Evolutionary conservation across 1,140 invertebrate species (phyloP).

Genomic region (Drosophila burlai): DNA sequence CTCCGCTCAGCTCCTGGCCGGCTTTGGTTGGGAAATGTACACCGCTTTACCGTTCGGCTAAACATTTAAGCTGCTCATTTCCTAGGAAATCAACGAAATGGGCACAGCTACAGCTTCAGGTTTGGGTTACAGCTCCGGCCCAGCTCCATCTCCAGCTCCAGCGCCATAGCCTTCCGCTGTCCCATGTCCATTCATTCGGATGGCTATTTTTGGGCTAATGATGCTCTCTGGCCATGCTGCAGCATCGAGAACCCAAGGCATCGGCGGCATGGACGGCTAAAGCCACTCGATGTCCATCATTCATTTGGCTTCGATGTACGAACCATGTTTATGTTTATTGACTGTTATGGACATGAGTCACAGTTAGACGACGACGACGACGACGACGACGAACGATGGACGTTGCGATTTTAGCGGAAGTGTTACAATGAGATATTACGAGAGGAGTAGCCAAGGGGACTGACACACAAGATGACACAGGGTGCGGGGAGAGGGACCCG

Average conservation of each 20-base stretch:
- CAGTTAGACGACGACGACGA: slow-evolving; percentile 66
- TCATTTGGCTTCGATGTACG: slow-evolving; percentile 72
- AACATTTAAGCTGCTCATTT: slow-evolving; percentile 83
- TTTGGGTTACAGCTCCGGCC: slow-evolving; percentile 20
- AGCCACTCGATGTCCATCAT: slow-evolving; percentile 81
- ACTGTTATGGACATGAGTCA: slow-evolving; percentile 84
- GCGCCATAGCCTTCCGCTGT: slow-evolving; percentile 18
- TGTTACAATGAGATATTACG: slow-evolving; percentile 76
- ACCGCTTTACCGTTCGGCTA: slow-evolving; percentile 75
- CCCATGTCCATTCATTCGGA: slow-evolving; percentile 29
- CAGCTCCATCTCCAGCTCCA: neutral
- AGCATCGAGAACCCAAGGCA: slow-evolving; percentile 28
- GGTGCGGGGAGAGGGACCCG: slow-evolving; percentile 4
- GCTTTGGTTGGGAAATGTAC: slow-evolving; percentile 62
- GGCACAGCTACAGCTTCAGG: slow-evolving; percentile 44
- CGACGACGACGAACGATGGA: slow-evolving; percentile 29
- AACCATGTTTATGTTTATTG: slow-evolving; percentile 83
- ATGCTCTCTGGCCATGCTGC: slow-evolving; percentile 51
- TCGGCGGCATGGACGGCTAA: slow-evolving; percentile 47
- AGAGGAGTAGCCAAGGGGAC: slow-evolving; percentile 10
- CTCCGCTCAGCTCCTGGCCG: slow-evolving; percentile 12
- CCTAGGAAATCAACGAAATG: slow-evolving; percentile 75
- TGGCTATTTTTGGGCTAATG: slow-evolving; percentile 83
- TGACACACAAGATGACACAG: slow-evolving; percentile 10
- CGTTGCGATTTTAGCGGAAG: slow-evolving; percentile 79